These are phyloP conservation scores for Tricholauxania praeusta DNA, from an alignment of 2,888 invertebrate species.

Conservation along the genomic window DNA sequence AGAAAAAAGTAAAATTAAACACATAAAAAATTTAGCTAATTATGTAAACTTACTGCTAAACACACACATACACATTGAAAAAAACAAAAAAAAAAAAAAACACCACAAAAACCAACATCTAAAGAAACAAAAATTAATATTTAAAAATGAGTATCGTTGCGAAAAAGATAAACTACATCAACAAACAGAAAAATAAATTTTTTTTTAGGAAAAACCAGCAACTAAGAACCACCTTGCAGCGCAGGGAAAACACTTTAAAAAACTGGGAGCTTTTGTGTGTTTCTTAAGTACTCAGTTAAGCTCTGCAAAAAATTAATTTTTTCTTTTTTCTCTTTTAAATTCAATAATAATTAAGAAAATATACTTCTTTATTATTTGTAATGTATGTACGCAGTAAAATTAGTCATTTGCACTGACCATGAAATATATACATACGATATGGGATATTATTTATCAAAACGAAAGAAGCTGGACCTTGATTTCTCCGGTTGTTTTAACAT, in stretches of 20 bases:
- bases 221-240: conserved; percentile 1
- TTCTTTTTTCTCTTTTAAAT: background rate
- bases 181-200: background rate
- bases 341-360: conserved; percentile 25
- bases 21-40: conserved; percentile 47
- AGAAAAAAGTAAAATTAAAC: conserved; percentile 46
- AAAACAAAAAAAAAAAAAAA: conserved; percentile 42
- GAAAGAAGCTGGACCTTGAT: too few species aligned
- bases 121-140: conserved; percentile 39
- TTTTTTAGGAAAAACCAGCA: background rate
- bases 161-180: conserved; percentile 42
- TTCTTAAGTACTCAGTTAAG: conserved; percentile 36
- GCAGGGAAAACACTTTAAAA: background rate
- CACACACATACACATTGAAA: conserved; percentile 47
- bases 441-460: background rate
- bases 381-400: conserved; percentile 34
- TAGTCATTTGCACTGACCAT: conserved; percentile 6
- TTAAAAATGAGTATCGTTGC: conserved; percentile 42
- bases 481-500: too few species aligned
- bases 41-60: conserved; percentile 52
- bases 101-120: conserved; percentile 33
- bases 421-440: conserved; percentile 19
- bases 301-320: conserved; percentile 7
- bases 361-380: conserved; percentile 22
- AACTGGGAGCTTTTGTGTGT: conserved; percentile 1